Base-by-base conservation (phyloP, 2,113 vertebrate species). In the Nymphicus hollandicus region DNA sequence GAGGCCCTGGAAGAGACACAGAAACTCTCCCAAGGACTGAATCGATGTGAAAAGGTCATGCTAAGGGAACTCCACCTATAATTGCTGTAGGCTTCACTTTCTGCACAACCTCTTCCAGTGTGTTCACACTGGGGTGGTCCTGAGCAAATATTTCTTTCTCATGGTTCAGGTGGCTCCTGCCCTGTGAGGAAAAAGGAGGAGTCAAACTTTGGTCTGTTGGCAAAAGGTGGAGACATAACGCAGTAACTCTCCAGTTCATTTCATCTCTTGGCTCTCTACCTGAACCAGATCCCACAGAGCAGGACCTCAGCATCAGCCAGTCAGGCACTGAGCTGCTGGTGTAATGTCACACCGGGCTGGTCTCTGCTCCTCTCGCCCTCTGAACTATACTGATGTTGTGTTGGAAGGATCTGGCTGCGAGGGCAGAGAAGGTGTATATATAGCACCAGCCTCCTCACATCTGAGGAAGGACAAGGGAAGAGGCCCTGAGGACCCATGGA, bases 71-170 rank as follows among this genome's bases (percentile, higher is more conserved):
- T 96, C 93, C 96, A 99, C 99, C 99, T 95, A 99, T 99, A 93
- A 99, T 97, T 63, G 99, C 98, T 3, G 99, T 98, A 92, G 99
- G 99, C 94, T 99, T 99, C 92, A 99, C 97, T 95, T 98, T 98
- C 77, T 98, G 95, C 86, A 99, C 99, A 76, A 98, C 99, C 89
- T 99, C 99, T 97, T 99, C 99, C 86, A 99, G 97, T 0, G 98
- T 99, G 83, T 97, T 98, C 91, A 99, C 85, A 81, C 97, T 98
- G 7, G 98, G 98, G 70, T 99, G 99, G 4, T 99, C 99, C 18
- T 99, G 99, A 53, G 99, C 99, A 98, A 99, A 99, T 95, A 98
- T 73, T 79, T 99, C 98, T 89, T 99, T 99, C 95, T 99, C 99
- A 1, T 99, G 99, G 97, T 99, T 99, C 82, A 99, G 94, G 73